Conservation (phyloP, 1,140 invertebrate genomes). For the Spodoptera frugiperda region DNA sequence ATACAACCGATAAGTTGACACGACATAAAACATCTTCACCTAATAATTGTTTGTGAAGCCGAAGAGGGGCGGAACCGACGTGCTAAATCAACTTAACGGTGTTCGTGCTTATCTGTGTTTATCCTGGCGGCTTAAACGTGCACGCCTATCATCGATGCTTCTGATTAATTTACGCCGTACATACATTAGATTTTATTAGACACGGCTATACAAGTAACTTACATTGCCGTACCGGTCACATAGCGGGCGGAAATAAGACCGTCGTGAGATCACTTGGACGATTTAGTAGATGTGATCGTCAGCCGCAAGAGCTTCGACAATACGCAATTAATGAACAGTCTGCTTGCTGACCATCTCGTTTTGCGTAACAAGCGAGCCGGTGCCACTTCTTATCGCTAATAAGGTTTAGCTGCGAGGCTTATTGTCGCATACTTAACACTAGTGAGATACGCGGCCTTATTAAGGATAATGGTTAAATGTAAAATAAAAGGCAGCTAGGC, state of each 20-base stretch:
- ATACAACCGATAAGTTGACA: too few relatives aligned
- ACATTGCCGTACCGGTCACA: conserved; percentile 30
- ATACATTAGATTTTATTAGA: conserved; percentile 54
- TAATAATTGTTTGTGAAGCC: conserved; percentile 41
- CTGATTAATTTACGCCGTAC: conserved; percentile 66
- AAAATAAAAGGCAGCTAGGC: background rate
- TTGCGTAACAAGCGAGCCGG: conserved; percentile 66
- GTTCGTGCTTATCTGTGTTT: conserved; percentile 64
- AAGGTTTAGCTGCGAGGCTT: conserved; percentile 61
- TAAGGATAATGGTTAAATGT: conserved; percentile 13
- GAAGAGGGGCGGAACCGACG: conserved; percentile 55
- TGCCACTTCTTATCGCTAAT: conserved; percentile 74
- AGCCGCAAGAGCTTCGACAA: conserved; percentile 63
- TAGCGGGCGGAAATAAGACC: conserved; percentile 58
- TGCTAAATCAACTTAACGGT: conserved; percentile 67
- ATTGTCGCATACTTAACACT: conserved; percentile 60
- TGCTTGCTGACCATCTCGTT: conserved; percentile 60
- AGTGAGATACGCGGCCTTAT: conserved; percentile 11
- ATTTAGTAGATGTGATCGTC: conserved; percentile 63
- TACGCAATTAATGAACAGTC: conserved; percentile 74
- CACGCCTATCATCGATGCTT: conserved; percentile 67
- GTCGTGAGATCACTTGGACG: conserved; percentile 59
- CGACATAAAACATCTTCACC: too few relatives aligned
- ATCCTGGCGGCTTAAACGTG: conserved; percentile 66
- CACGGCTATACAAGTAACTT: conserved; percentile 50